These are phyloP conservation scores for Trichopoda pennipes DNA, from an alignment of 2,888 invertebrate genomes.

Conservation along the genomic window DNA sequence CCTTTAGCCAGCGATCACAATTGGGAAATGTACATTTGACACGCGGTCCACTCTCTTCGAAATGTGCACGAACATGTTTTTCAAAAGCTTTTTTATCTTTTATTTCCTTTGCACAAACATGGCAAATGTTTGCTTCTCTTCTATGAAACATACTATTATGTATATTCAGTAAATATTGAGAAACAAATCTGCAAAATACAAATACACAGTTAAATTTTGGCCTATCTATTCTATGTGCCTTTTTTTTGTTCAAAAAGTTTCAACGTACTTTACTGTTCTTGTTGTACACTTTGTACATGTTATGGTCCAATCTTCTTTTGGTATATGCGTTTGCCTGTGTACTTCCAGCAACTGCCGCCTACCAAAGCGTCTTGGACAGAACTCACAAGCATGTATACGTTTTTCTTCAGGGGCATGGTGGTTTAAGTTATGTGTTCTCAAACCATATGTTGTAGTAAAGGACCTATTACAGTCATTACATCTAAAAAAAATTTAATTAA, in stretches of 20 bases:
- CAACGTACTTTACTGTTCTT: conserved; percentile 72
- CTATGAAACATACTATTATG: conserved; percentile 75
- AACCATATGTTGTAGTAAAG: conserved; percentile 77
- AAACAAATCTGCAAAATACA: conserved; percentile 75
- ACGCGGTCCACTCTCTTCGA: conserved; percentile 76
- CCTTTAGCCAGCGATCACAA: conserved; percentile 79
- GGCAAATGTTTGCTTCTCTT: conserved; percentile 78
- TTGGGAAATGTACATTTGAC: conserved; percentile 78
- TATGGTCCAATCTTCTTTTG: conserved; percentile 74
- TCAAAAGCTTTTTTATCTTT: conserved; percentile 78
- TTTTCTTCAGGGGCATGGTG: conserved; percentile 78
- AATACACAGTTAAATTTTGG: not conserved
- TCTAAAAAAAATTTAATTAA: conserved; percentile 64
- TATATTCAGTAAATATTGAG: conserved; percentile 74
- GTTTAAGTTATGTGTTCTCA: conserved; percentile 77
- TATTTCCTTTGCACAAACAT: conserved; percentile 80
- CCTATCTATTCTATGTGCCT: not conserved
- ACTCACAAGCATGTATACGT: conserved; percentile 77
- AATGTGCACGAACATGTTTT: conserved; percentile 78
- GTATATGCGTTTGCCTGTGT: conserved; percentile 77
- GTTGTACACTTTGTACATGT: conserved; percentile 74
- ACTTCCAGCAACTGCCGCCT: conserved; percentile 76
- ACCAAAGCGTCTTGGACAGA: conserved; percentile 78
- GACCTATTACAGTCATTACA: conserved; percentile 78
- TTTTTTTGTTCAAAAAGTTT: not conserved